Evolutionary conservation across 2,797 vertebrate species (phyloP).

Genomic region (Knipowitschia caucasica): DNA sequence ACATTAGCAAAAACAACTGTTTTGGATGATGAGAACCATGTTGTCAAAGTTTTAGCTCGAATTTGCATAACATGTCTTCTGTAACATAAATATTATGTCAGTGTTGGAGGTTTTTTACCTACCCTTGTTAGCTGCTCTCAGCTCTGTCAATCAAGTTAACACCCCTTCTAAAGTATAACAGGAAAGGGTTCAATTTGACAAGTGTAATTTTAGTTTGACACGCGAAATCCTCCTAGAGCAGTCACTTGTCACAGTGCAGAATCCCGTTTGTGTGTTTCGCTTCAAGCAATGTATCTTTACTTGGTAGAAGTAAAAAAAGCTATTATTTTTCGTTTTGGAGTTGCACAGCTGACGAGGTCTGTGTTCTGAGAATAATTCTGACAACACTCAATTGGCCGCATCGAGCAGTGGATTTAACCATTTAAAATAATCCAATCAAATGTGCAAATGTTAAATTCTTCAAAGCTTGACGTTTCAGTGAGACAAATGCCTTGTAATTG

Average conservation of each 20-base stretch:
- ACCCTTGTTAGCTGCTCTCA: not conserved
- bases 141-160: slow-evolving; percentile 7
- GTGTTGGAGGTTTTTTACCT: not conserved
- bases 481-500: too few relatives aligned
- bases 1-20: too few relatives aligned
- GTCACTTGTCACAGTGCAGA: slow-evolving; percentile 23
- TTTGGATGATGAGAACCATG: not conserved
- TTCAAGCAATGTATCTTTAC: slow-evolving; percentile 26
- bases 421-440: too few relatives aligned
- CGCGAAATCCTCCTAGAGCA: slow-evolving; percentile 12
- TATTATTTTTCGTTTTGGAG: not conserved
- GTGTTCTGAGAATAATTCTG: not conserved
- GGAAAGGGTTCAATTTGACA: slow-evolving; percentile 12
- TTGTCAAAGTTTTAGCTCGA: too few relatives aligned
- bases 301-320: slow-evolving; percentile 14
- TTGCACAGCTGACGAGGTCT: not conserved
- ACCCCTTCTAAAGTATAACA: slow-evolving; percentile 3
- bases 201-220: slow-evolving; percentile 18
- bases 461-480: too few relatives aligned
- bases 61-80: too few relatives aligned
- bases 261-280: slow-evolving; percentile 30
- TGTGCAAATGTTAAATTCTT: too few relatives aligned
- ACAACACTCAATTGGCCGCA: not conserved
- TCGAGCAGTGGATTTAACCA: not conserved
- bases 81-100: not conserved